A percentile compares a stretch with the other conserved stretches of the same genome.
Conservation (phyloP, 1,140 invertebrate genomes). For the Neelides sp. region DNA sequence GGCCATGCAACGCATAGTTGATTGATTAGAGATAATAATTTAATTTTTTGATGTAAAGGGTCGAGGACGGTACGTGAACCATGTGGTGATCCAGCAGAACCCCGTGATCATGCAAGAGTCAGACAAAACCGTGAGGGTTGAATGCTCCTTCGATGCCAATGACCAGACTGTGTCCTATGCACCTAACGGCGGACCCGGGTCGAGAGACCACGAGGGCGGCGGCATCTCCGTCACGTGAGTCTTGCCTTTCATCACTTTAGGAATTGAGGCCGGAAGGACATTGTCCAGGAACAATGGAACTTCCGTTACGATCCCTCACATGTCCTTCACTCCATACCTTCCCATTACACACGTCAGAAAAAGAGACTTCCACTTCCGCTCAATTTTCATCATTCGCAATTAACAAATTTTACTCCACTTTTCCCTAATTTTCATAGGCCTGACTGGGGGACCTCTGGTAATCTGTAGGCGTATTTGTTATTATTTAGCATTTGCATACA, state of each 20-base stretch:
- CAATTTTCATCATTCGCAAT: too few relatives aligned
- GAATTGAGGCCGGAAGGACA: conserved; percentile 18
- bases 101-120: conserved; percentile 43
- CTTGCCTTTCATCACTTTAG: not conserved
- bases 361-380: too few relatives aligned
- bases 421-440: too few relatives aligned
- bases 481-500: too few relatives aligned
- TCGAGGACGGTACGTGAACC: conserved; percentile 40
- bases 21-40: too few relatives aligned
- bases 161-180: conserved; percentile 41
- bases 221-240: conserved; percentile 40
- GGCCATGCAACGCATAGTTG: too few relatives aligned
- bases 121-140: conserved; percentile 41
- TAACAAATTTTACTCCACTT: too few relatives aligned
- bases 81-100: conserved; percentile 43
- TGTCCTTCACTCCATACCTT: too few relatives aligned
- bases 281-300: conserved; percentile 17
- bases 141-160: conserved; percentile 41
- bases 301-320: not conserved
- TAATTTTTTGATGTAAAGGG: conserved; percentile 31
- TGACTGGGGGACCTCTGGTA: too few relatives aligned
- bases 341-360: too few relatives aligned
- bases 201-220: conserved; percentile 33
- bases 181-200: conserved; percentile 32
- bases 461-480: too few relatives aligned